Evolutionary conservation across 2,797 vertebrate genomes (phyloP).

Genomic region (Phoebastria nigripes): DNA sequence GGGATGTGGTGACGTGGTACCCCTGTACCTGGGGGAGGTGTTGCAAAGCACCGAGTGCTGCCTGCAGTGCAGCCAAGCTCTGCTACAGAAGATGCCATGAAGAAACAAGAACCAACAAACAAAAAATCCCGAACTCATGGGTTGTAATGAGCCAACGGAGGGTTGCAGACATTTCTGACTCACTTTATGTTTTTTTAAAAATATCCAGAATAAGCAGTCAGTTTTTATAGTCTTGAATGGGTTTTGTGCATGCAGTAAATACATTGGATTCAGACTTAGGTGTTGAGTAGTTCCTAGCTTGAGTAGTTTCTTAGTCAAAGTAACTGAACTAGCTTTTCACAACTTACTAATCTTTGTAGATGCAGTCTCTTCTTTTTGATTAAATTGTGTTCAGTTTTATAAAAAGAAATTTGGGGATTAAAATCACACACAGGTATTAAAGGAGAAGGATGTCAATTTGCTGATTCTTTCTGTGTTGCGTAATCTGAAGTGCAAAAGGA

Average conservation of each 20-base stretch:
- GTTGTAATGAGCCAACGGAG: background rate
- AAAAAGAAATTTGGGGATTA: conserved; percentile 20
- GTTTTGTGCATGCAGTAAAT: background rate
- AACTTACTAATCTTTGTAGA: background rate
- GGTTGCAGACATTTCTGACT: background rate
- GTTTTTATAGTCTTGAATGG: background rate
- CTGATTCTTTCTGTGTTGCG: background rate
- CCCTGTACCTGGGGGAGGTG: background rate
- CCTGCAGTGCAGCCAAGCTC: background rate
- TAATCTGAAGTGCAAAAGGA: conserved; percentile 1
- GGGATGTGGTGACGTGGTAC: accelerated
- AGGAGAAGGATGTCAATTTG: background rate
- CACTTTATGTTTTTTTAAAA: background rate
- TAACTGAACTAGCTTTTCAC: background rate
- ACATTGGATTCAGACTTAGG: background rate
- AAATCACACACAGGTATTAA: background rate
- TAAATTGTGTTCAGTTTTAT: conserved; percentile 1
- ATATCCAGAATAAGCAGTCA: background rate
- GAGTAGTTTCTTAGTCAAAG: background rate
- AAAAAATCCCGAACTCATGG: background rate
- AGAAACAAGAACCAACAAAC: background rate
- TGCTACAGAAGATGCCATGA: background rate
- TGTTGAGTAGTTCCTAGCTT: background rate
- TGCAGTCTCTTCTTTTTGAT: background rate
- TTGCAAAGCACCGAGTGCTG: background rate